Percentiles rank a stretch among this genome's conserved stretches.
phyloP scores from a whole-genome alignment of 2,797 vertebrate species.

The Sebastes matsubarae region DNA sequence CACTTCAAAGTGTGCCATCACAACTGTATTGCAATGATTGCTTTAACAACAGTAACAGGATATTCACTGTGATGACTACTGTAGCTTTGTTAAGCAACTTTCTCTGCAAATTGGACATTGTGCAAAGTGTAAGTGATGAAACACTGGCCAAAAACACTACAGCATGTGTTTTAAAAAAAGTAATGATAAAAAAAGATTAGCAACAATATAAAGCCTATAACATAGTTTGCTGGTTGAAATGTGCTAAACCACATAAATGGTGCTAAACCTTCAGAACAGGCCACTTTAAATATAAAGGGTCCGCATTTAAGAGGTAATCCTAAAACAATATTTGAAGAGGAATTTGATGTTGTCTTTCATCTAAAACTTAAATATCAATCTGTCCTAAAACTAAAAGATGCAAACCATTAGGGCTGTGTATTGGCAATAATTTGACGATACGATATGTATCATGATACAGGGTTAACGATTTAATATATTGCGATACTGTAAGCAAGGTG shows the following conservation, averaged over 20 bases:
- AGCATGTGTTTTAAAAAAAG: neutral
- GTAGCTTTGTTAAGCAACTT: neutral
- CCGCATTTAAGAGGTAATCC: neutral
- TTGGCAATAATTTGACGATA: too few species aligned
- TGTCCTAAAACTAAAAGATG: neutral
- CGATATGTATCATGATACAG: too few species aligned
- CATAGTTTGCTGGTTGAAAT: neutral
- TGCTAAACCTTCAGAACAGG: neutral
- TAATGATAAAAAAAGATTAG: neutral
- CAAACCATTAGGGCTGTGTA: neutral
- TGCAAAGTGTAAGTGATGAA: neutral
- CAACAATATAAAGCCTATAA: neutral
- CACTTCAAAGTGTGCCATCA: neutral
- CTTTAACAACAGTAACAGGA: neutral
- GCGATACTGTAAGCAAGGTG: too few species aligned
- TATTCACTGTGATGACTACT: neutral
- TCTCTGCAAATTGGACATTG: neutral
- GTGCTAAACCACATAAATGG: neutral
- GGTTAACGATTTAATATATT: too few species aligned
- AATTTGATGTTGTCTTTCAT: neutral
- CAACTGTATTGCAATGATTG: neutral
- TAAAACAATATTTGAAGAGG: neutral
- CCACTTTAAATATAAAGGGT: neutral
- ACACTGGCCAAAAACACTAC: neutral
- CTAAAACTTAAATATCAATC: neutral